Percentiles rank a stretch among this genome's conserved stretches.
phyloP scores from a whole-genome alignment of 1,140 invertebrate species.

The Apocrypta bakeri region DNA sequence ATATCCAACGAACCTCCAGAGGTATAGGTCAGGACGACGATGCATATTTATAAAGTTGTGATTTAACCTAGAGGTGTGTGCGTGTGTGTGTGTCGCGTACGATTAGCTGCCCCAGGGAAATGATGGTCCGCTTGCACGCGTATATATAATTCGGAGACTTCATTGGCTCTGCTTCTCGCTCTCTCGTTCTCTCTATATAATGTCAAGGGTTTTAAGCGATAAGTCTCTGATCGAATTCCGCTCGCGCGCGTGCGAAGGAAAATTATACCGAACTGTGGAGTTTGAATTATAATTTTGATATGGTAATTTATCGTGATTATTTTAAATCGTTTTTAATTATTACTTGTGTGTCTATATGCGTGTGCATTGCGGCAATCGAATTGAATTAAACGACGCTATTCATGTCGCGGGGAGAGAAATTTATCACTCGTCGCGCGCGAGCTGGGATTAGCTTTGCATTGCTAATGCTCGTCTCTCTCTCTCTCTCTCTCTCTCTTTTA shows the following conservation, averaged over 20 bases:
- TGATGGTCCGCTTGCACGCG: background rate
- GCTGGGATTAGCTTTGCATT: slow-evolving; percentile 17
- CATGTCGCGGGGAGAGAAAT: background rate
- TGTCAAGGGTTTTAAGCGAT: background rate
- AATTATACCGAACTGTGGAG: background rate
- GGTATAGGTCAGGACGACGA: background rate
- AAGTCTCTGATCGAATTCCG: slow-evolving; percentile 14
- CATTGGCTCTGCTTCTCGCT: background rate
- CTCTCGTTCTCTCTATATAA: background rate
- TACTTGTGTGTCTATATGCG: too few species aligned
- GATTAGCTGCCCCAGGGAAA: slow-evolving; percentile 23
- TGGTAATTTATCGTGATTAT: background rate
- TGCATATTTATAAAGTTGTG: slow-evolving; percentile 41
- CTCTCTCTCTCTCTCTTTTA: background rate
- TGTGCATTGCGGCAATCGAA: background rate
- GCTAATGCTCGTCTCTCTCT: background rate
- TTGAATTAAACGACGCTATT: background rate
- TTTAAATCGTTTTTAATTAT: slow-evolving; percentile 4
- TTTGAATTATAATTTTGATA: background rate
- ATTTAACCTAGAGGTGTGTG: background rate
- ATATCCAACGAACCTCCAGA: too few species aligned
- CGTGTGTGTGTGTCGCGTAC: too few species aligned
- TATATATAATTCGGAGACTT: slow-evolving; percentile 1
- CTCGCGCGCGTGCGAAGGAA: background rate
- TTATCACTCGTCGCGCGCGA: background rate